phyloP scores from a whole-genome alignment of 2,888 invertebrate genomes.

The Rhagonycha fulva region DNA sequence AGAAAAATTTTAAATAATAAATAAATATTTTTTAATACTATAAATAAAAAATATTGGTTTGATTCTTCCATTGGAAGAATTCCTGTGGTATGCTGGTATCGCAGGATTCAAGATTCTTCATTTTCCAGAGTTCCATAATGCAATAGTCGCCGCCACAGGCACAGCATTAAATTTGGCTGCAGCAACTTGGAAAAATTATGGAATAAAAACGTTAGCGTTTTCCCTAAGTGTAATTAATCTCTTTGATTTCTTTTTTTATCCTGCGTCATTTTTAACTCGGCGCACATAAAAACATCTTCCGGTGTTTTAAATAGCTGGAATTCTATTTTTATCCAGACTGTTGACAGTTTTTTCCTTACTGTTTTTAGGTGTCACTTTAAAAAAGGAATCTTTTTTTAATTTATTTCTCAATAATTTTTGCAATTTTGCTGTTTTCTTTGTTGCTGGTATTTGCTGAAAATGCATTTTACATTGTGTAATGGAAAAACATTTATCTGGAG shows the following conservation, averaged over 20 bases:
- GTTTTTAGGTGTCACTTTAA: neutral
- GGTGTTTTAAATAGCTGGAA: neutral
- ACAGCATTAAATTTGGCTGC: neutral
- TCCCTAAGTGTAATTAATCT: neutral
- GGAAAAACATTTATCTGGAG: neutral
- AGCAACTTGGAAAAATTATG: neutral
- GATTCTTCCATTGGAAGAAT: neutral
- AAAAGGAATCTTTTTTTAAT: neutral
- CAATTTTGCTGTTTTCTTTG: neutral
- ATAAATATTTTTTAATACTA: neutral
- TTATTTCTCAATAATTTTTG: neutral
- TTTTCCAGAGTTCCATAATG: neutral
- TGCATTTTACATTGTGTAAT: neutral
- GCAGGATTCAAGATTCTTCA: neutral
- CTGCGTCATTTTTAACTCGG: neutral
- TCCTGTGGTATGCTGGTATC: neutral
- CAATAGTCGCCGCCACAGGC: neutral
- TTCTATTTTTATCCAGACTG: neutral
- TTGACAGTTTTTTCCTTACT: neutral
- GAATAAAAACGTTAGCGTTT: neutral
- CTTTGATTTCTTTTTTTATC: neutral
- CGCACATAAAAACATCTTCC: neutral
- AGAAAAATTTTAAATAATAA: neutral
- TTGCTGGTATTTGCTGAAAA: neutral
- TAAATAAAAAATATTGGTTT: neutral